Percentiles rank a stretch among this genome's conserved stretches.
Evolutionary conservation across 2,113 vertebrate species (phyloP).

Genomic region (Tiliqua scincoides): DNA sequence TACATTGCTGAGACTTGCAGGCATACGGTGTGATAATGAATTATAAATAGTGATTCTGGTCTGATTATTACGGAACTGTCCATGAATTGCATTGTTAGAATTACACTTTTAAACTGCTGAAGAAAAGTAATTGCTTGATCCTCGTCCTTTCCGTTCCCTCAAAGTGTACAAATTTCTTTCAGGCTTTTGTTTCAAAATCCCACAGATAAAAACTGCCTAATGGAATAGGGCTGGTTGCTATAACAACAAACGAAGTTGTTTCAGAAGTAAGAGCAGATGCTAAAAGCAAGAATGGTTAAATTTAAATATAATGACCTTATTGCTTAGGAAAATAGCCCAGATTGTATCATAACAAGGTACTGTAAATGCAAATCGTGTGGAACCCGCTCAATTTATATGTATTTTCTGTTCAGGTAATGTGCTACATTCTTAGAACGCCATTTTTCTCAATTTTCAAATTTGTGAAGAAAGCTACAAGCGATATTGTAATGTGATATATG

Average conservation of each 20-base stretch:
- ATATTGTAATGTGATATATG: not conserved
- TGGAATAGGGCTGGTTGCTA: not conserved
- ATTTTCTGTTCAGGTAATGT: not conserved
- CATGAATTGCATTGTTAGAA: not conserved
- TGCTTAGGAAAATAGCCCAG: not conserved
- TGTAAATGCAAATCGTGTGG: not conserved
- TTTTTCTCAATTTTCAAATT: not conserved
- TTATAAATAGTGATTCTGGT: not conserved
- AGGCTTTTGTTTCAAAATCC: not conserved
- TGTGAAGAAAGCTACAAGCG: not conserved
- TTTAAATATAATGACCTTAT: not conserved
- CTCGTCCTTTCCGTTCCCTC: not conserved
- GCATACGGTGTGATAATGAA: not conserved
- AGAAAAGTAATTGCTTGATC: not conserved
- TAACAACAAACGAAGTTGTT: not conserved
- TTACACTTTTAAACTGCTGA: not conserved
- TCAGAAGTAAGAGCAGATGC: not conserved
- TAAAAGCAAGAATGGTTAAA: not conserved
- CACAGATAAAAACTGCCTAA: not conserved
- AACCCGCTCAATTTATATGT: not conserved
- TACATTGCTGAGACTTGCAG: not conserved
- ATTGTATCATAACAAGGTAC: not conserved
- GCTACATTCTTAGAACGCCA: not conserved
- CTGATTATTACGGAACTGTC: not conserved
- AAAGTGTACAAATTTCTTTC: not conserved